Conservation (phyloP, 2,888 invertebrate species). For the Girardia tigrina region DNA sequence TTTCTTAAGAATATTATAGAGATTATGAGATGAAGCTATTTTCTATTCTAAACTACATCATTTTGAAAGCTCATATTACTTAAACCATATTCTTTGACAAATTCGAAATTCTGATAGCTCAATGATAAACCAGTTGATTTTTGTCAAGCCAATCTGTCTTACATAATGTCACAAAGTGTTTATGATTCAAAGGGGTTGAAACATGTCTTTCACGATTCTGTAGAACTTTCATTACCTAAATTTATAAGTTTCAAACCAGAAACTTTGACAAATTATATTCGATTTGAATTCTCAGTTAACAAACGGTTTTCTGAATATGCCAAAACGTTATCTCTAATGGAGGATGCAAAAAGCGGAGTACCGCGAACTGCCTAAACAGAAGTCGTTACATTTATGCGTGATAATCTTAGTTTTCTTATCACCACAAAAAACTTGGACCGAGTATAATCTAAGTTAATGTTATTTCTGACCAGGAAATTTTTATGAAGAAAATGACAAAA, state of each 20-base stretch:
- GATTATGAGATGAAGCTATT: too few relatives aligned
- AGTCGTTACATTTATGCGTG: constrained; percentile 76
- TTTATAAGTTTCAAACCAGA: background rate
- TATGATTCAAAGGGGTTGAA: background rate
- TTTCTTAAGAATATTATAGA: too few relatives aligned
- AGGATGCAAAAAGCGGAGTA: constrained; percentile 88
- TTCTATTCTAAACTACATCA: constrained; percentile 79
- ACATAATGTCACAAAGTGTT: constrained; percentile 47
- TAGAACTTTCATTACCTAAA: background rate
- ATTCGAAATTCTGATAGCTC: constrained; percentile 77
- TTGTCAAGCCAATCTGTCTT: constrained; percentile 70
- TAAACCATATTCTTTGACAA: constrained; percentile 86
- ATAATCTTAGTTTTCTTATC: constrained; percentile 69
- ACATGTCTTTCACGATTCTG: background rate
- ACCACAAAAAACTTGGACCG: constrained; percentile 69
- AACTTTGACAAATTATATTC: constrained; percentile 50
- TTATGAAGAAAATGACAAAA: too few relatives aligned
- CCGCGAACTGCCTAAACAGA: constrained; percentile 88
- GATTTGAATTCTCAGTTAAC: constrained; percentile 68
- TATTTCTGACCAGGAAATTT: too few relatives aligned
- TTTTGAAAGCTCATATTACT: constrained; percentile 74
- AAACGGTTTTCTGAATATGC: constrained; percentile 69
- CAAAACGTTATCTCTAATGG: constrained; percentile 80
- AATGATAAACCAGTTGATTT: constrained; percentile 79
- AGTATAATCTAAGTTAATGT: constrained; percentile 58